Evolutionary conservation across 2,888 invertebrate genomes (phyloP).

Genomic region (Smittia sp.): DNA sequence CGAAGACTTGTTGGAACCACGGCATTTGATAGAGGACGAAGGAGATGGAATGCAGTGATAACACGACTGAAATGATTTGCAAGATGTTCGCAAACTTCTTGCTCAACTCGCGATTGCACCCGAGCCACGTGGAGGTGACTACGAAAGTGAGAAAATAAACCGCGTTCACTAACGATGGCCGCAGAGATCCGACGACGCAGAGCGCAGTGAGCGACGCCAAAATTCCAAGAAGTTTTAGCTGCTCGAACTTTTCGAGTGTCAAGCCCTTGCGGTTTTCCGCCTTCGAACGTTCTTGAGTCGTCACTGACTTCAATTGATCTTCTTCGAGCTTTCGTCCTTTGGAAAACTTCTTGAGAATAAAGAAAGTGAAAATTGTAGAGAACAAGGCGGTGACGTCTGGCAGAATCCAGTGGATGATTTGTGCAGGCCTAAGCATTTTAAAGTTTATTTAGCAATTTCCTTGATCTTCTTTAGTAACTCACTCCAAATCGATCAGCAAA

Average conservation of each 20-base stretch:
- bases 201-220: not conserved
- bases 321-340: not conserved
- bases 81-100: slow-evolving; percentile 67
- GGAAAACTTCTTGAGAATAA: not conserved
- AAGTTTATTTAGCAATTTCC: too few species aligned
- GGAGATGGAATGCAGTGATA: slow-evolving; percentile 64
- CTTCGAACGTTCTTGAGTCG: not conserved
- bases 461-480: too few species aligned
- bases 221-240: not conserved
- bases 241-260: too few species aligned
- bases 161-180: slow-evolving; percentile 72
- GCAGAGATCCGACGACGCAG: slow-evolving; percentile 63
- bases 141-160: slow-evolving; percentile 79
- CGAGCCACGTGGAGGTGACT: slow-evolving; percentile 76
- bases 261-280: not conserved
- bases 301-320: not conserved
- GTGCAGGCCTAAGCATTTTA: too few species aligned
- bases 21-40: slow-evolving; percentile 75
- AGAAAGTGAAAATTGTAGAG: too few species aligned
- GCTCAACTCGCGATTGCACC: slow-evolving; percentile 67
- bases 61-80: slow-evolving; percentile 63
- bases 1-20: slow-evolving; percentile 64
- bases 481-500: too few species aligned
- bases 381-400: not conserved
- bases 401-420: not conserved